Conservation (phyloP, 2,888 invertebrate species). For the Scaptomyza cyrtandrae region DNA sequence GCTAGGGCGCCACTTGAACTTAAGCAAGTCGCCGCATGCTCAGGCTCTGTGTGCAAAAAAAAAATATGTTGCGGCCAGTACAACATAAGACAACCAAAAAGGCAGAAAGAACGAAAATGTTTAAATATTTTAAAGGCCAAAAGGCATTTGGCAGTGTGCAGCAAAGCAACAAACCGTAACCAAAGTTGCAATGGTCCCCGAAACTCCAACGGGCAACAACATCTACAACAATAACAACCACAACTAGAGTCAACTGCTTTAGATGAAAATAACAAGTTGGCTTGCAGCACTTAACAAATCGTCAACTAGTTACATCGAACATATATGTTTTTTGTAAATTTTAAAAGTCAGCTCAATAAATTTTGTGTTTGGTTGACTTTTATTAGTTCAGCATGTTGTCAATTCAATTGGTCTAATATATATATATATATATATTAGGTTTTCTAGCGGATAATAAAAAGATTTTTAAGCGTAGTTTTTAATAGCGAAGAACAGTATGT, state of each 20-base stretch:
- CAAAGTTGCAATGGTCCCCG: conserved; percentile 58
- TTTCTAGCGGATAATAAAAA: neutral
- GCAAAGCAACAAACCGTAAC: conserved; percentile 61
- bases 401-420: neutral
- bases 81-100: conserved; percentile 29
- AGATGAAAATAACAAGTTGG: conserved; percentile 27
- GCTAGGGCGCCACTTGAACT: conserved; percentile 53
- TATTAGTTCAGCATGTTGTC: conserved; percentile 9
- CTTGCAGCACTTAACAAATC: conserved; percentile 52
- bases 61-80: conserved; percentile 64
- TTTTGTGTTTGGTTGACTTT: neutral
- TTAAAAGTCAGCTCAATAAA: conserved; percentile 1
- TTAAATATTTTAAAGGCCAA: conserved; percentile 79
- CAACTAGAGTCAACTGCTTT: conserved; percentile 7
- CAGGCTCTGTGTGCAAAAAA: conserved; percentile 58
- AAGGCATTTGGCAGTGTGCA: conserved; percentile 59
- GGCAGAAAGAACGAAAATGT: conserved; percentile 52
- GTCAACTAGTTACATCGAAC: conserved; percentile 46
- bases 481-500: too few relatives aligned
- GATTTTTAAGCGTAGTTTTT: too few relatives aligned
- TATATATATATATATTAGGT: too few relatives aligned
- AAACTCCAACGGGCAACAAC: conserved; percentile 21
- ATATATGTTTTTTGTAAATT: neutral
- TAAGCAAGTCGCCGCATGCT: conserved; percentile 11
- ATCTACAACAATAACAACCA: too few relatives aligned